Base-by-base conservation (phyloP, 2,888 invertebrate species). In the Meghimatium bilineatum region DNA sequence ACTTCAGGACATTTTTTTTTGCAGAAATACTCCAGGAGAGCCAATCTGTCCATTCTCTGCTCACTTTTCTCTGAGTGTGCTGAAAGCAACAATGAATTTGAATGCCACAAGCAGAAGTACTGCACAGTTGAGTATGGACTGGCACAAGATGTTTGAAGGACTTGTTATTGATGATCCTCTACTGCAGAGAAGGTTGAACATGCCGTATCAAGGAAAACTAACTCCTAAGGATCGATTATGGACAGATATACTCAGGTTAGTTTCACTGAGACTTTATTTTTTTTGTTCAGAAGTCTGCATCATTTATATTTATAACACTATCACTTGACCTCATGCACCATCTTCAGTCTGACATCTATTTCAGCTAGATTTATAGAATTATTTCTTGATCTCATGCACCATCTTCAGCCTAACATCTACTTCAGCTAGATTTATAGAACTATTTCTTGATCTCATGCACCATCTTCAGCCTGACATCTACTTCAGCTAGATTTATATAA, bases 61-160 rank as follows among this genome's bases (percentile, higher is more conserved):
- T 0, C 52, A 71, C 23, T 87, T 86, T 81, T 84, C 82, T 29
- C 80, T 85, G 79, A 79, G 67, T 44, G 84, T 86, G 20, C 77
- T 87, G 36, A 83, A 84, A 44, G 34, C 66, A 0, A 74, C 74
- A 44, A 75, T 87, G 83, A 52, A 75, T 34, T 29, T 76, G 34
- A 66, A 32, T 29, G 56, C 52, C 26, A 63, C 38, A 8, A 56
- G n/a, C 20, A 52, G 26, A 20, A 66, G 3, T 2, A 29, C 38
- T 72, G 32, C 8, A 38, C 71, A 20, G 26, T 74, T 26, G 20
- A 56, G 49, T 26, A 67, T 60, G 63, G 80, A 82, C 66, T 84
- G 34, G 81, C 80, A 49, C 5, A 49, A 38, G 32, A 52, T 79
- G 66, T 1, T 32, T 26, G 36, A 63, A 71, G 78, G 75, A 29